phyloP scores from a whole-genome alignment of 2,113 vertebrate species.

The Trematocara variabile region DNA sequence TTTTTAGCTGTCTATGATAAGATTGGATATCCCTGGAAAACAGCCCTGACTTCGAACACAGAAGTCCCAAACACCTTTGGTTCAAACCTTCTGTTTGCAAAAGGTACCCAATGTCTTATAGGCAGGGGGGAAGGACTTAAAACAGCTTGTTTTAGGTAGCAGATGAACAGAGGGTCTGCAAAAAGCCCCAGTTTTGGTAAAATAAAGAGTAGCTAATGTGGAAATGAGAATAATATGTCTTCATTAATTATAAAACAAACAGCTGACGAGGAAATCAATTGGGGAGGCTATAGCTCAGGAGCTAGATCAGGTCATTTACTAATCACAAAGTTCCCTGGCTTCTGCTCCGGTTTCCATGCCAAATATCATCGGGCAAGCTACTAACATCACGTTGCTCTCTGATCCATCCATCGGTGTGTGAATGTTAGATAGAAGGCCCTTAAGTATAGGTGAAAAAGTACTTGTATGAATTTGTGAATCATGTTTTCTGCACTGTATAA shows the following conservation, averaged over 20 bases:
- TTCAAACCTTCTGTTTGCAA: neutral
- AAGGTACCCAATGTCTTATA: neutral
- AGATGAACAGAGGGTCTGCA: accelerated
- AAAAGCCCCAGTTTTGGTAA: accelerated
- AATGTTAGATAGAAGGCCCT: neutral
- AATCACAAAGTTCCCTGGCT: neutral
- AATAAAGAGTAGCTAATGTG: neutral
- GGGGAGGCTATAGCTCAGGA: neutral
- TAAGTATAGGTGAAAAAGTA: neutral
- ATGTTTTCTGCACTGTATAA: neutral
- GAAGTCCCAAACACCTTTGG: neutral
- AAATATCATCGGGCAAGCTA: accelerated
- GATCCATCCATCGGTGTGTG: neutral
- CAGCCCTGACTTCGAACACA: neutral
- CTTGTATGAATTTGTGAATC: neutral
- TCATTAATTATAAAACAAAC: neutral
- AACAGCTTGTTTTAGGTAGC: neutral
- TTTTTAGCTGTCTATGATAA: neutral
- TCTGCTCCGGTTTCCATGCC: neutral
- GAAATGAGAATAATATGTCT: neutral
- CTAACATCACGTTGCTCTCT: neutral
- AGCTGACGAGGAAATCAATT: neutral
- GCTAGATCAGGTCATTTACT: neutral
- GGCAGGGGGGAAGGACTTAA: neutral
- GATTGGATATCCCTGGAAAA: neutral